phyloP scores from a whole-genome alignment of 2,888 invertebrate species.

The Plagodis pulveraria region DNA sequence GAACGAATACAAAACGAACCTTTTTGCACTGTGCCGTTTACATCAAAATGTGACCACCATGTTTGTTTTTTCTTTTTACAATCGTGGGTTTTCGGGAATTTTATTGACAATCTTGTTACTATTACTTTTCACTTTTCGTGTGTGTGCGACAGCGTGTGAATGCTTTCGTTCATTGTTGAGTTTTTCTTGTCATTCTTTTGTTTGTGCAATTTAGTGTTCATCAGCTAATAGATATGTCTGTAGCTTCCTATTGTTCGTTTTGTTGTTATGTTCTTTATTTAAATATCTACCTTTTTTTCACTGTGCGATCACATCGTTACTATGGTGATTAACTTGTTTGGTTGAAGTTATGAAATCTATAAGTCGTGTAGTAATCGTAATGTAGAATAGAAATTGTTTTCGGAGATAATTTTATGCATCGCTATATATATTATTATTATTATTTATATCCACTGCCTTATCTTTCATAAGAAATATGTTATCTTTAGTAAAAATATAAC shows the following conservation, averaged over 20 bases:
- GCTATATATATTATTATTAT: too few relatives aligned
- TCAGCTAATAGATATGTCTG: background rate
- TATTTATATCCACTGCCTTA: too few relatives aligned
- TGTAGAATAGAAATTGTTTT: too few relatives aligned
- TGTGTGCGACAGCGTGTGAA: constrained; percentile 13
- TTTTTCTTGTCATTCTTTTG: constrained; percentile 36
- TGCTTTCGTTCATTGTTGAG: constrained; percentile 7
- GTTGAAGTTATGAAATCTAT: too few relatives aligned
- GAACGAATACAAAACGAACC: constrained; percentile 18
- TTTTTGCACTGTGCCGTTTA: background rate
- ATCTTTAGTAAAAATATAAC: too few relatives aligned
- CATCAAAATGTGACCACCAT: background rate
- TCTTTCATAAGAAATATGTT: too few relatives aligned
- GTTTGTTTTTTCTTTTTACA: background rate
- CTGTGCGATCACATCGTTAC: too few relatives aligned
- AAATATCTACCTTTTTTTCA: too few relatives aligned
- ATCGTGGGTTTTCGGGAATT: background rate
- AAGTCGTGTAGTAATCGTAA: too few relatives aligned
- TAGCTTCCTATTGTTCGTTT: background rate
- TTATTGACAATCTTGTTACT: constrained; percentile 1
- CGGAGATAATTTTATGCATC: too few relatives aligned
- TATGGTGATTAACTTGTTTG: too few relatives aligned
- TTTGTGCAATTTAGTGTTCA: constrained; percentile 9
- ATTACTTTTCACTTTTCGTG: background rate
- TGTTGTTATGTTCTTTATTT: too few relatives aligned